Conservation (phyloP, 2,888 invertebrate species). For the Trilocha varians region DNA sequence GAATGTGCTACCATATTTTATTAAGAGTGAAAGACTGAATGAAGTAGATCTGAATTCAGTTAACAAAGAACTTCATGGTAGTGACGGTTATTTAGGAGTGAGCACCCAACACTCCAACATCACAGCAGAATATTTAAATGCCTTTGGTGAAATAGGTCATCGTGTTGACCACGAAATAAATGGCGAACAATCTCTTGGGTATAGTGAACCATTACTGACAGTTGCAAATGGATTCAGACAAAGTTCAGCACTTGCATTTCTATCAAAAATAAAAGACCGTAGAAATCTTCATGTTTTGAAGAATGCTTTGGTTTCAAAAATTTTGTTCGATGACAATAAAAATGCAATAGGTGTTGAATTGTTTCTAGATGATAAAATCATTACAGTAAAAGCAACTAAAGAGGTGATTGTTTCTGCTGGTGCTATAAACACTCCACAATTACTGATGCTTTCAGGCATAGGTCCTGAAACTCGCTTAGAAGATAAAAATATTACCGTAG, state of each 20-base stretch:
- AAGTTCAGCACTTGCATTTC: conserved; percentile 61
- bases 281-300: conserved; percentile 42
- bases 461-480: conserved; percentile 47
- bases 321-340: conserved; percentile 58
- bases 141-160: conserved; percentile 55
- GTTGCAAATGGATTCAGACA: conserved; percentile 50
- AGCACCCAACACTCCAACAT: conserved; percentile 20
- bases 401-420: conserved; percentile 63
- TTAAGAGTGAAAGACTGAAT: conserved; percentile 24
- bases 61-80: conserved; percentile 26
- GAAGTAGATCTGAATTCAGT: conserved; percentile 15
- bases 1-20: conserved; percentile 27
- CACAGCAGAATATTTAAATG: conserved; percentile 25
- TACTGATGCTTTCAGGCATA: conserved; percentile 62
- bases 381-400: conserved; percentile 34
- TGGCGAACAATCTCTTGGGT: conserved; percentile 32
- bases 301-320: conserved; percentile 52
- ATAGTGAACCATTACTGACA: conserved; percentile 49
- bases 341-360: conserved; percentile 52
- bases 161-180: conserved; percentile 17
- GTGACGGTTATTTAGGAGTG: conserved; percentile 44
- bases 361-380: conserved; percentile 20
- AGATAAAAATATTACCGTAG: conserved; percentile 32
- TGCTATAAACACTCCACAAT: conserved; percentile 54
- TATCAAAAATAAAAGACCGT: conserved; percentile 24